Evolutionary conservation across 2,888 invertebrate genomes (phyloP).

Genomic region (Lepidochitona cinerea): DNA sequence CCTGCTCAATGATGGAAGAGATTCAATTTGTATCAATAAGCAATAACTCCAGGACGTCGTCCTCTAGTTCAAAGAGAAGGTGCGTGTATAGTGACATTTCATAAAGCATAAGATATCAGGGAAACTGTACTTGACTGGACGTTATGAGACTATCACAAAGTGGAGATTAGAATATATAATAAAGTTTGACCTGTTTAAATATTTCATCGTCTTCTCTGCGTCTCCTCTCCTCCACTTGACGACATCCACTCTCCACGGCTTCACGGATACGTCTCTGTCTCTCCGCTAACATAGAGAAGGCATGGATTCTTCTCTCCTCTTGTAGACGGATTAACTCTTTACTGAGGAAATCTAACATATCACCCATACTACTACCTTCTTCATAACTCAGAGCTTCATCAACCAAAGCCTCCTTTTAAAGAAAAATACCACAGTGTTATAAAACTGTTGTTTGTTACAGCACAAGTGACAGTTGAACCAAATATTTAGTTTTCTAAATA

Average conservation of each 20-base stretch:
- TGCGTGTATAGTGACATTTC: too few species aligned
- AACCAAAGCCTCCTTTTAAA: slow-evolving; percentile 67
- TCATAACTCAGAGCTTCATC: slow-evolving; percentile 79
- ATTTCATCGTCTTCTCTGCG: slow-evolving; percentile 85
- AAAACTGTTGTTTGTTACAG: too few species aligned
- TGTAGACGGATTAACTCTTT: slow-evolving; percentile 84
- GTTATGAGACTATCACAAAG: too few species aligned
- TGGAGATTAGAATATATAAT: neutral
- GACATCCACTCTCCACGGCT: slow-evolving; percentile 83
- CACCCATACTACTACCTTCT: slow-evolving; percentile 82
- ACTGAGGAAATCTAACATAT: slow-evolving; percentile 81
- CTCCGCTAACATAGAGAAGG: slow-evolving; percentile 83
- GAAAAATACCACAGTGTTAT: too few species aligned
- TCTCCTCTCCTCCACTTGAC: slow-evolving; percentile 83
- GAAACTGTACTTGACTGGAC: too few species aligned
- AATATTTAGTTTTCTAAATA: too few species aligned
- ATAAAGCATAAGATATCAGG: too few species aligned
- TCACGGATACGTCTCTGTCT: slow-evolving; percentile 83
- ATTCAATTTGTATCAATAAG: too few species aligned
- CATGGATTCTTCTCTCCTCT: slow-evolving; percentile 85
- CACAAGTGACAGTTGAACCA: too few species aligned
- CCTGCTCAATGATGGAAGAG: too few species aligned
- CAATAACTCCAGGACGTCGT: too few species aligned
- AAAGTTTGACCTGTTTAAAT: slow-evolving; percentile 77
- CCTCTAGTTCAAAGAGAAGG: too few species aligned